A percentile compares a stretch with the other conserved stretches of the same genome.
These are phyloP conservation scores for Sardinella longiceps DNA, from an alignment of 2,797 vertebrate genomes.

Conservation along the genomic window DNA sequence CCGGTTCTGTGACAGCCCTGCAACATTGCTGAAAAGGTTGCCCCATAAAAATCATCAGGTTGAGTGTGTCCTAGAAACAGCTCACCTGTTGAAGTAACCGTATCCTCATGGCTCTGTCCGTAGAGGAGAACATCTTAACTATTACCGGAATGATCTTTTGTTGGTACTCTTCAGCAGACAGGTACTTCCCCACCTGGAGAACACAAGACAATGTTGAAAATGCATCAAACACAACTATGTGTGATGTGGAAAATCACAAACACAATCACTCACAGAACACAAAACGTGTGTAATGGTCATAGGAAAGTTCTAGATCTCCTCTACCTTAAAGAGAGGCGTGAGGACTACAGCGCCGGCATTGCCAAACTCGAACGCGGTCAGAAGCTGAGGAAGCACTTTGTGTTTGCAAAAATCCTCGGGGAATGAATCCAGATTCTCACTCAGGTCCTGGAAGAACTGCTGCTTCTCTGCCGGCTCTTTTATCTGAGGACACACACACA, in stretches of 20 bases:
- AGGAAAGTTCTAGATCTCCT: background rate
- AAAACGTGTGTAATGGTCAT: background rate
- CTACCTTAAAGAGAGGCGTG: constrained; percentile 89
- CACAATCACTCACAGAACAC: no score
- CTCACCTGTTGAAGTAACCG: constrained; percentile 89
- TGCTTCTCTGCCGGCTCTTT: constrained; percentile 90
- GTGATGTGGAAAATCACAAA: no score
- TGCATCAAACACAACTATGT: background rate
- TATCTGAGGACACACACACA: constrained; percentile 70
- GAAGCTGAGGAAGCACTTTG: constrained; percentile 90
- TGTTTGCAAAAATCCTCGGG: constrained; percentile 92
- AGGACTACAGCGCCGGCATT: constrained; percentile 87
- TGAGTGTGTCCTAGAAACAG: background rate
- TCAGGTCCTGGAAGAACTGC: constrained; percentile 90
- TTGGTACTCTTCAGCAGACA: constrained; percentile 89
- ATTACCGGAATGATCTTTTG: constrained; percentile 92
- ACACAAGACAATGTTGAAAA: constrained; percentile 10
- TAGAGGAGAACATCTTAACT: constrained; percentile 95
- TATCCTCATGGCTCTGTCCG: constrained; percentile 92
- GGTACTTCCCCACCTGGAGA: constrained; percentile 86
- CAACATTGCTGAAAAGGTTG: no score
- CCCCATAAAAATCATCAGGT: no score
- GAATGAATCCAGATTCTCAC: constrained; percentile 86
- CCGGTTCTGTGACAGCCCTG: no score
- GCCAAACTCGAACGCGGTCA: constrained; percentile 90